Percentiles rank a stretch among this genome's conserved stretches.
phyloP scores from a whole-genome alignment of 2,113 vertebrate species.

The Hipposideros armiger region DNA sequence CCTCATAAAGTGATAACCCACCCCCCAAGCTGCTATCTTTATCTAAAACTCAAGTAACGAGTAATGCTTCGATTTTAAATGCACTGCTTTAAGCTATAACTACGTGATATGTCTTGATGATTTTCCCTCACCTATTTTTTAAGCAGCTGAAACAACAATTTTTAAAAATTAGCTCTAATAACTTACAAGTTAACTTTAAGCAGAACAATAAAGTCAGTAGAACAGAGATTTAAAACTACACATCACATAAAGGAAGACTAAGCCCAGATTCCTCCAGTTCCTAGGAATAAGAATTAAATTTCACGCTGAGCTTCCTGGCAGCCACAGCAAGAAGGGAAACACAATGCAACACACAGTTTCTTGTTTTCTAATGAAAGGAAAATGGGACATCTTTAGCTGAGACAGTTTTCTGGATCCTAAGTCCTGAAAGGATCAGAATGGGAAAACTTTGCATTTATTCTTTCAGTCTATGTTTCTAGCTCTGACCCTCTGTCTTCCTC shows the following conservation, averaged over 20 bases:
- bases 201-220: neutral
- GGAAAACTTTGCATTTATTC: neutral
- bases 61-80: neutral
- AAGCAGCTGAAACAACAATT: neutral
- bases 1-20: no score
- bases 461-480: neutral
- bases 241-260: neutral
- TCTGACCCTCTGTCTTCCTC: neutral
- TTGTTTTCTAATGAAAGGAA: constrained; percentile 25
- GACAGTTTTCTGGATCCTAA: neutral
- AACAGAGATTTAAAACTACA: neutral
- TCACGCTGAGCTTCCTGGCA: neutral
- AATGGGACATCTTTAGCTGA: neutral
- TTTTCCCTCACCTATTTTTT: neutral
- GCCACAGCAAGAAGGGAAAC: constrained; percentile 23
- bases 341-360: neutral
- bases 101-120: neutral
- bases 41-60: constrained; percentile 25
- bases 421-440: neutral
- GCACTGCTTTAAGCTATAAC: neutral
- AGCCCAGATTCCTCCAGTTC: neutral
- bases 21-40: neutral
- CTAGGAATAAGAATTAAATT: neutral
- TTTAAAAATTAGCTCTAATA: neutral
- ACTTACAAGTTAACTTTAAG: neutral